Evolutionary conservation across 2,888 invertebrate species (phyloP).

Genomic region (Desoria tigrina): DNA sequence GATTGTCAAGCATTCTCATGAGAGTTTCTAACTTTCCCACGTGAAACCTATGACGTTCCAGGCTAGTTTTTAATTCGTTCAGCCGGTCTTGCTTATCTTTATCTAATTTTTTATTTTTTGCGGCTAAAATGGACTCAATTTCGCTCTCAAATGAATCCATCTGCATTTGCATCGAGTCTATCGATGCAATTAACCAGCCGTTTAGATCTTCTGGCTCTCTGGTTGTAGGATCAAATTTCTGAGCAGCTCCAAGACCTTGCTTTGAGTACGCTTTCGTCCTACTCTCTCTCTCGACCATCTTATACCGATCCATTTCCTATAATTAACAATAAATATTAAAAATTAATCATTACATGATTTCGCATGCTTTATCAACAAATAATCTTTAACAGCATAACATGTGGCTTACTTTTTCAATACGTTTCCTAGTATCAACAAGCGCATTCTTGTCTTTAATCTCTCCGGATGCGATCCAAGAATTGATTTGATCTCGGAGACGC

Average conservation of each 20-base stretch:
- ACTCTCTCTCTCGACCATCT: conserved; percentile 98
- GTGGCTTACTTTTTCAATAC: conserved; percentile 96
- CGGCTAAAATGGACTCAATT: conserved; percentile 85
- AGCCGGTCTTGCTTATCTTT: conserved; percentile 95
- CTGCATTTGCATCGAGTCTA: conserved; percentile 89
- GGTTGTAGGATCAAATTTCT: conserved; percentile 97
- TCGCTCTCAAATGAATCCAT: conserved; percentile 96
- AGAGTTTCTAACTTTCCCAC: conserved; percentile 94
- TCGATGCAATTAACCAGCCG: conserved; percentile 88
- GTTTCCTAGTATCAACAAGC: conserved; percentile 93
- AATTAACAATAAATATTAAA: conserved; percentile 55
- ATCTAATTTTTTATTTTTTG: conserved; percentile 93
- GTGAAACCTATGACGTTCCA: conserved; percentile 96
- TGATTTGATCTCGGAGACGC: conserved; percentile 99
- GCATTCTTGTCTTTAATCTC: conserved; percentile 99
- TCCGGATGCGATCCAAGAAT: conserved; percentile 99
- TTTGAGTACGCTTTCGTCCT: conserved; percentile 99
- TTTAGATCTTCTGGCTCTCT: conserved; percentile 95
- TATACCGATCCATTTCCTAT: conserved; percentile 99
- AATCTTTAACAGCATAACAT: background rate
- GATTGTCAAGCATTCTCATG: conserved; percentile 93
- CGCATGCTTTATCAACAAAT: background rate
- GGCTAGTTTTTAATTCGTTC: conserved; percentile 85
- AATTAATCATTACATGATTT: too few species aligned
- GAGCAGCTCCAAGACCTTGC: conserved; percentile 97